A percentile compares a stretch with the other conserved stretches of the same genome.
Evolutionary conservation across 2,113 vertebrate genomes (phyloP).

Genomic region (Aythya baeri): DNA sequence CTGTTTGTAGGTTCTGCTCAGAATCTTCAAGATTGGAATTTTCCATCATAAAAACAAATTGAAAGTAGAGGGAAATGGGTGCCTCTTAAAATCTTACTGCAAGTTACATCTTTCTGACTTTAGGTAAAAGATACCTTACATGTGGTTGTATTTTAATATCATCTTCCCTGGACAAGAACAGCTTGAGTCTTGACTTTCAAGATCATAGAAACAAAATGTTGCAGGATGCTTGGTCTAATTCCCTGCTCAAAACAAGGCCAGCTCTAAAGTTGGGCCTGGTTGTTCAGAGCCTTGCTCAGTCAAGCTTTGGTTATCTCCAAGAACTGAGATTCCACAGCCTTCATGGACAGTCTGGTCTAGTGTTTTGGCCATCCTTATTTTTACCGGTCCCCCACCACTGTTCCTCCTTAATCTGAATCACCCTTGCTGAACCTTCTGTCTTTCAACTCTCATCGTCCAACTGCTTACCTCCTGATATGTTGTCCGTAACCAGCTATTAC

Average conservation of each 20-base stretch:
- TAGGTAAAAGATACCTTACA: not conserved
- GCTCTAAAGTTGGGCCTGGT: not conserved
- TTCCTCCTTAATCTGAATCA: not conserved
- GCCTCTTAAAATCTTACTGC: not conserved
- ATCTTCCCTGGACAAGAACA: not conserved
- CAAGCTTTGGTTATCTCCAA: not conserved
- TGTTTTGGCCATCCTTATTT: not conserved
- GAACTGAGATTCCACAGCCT: not conserved
- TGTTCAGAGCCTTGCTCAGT: not conserved
- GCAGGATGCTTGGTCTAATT: not conserved
- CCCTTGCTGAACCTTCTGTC: not conserved
- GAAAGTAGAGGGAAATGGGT: not conserved
- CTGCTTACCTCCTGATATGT: not conserved
- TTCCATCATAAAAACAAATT: not conserved
- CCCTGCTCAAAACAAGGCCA: not conserved
- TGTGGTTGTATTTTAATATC: not conserved
- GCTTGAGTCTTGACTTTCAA: not conserved
- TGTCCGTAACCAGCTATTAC: not conserved
- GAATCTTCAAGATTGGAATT: not conserved
- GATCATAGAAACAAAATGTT: not conserved
- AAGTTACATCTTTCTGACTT: not conserved
- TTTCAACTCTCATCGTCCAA: not conserved
- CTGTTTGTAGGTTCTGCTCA: not conserved
- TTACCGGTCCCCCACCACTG: not conserved
- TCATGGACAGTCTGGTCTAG: not conserved